These are phyloP conservation scores for Scotopteryx bipunctaria DNA, from an alignment of 2,888 invertebrate genomes.

Conservation along the genomic window DNA sequence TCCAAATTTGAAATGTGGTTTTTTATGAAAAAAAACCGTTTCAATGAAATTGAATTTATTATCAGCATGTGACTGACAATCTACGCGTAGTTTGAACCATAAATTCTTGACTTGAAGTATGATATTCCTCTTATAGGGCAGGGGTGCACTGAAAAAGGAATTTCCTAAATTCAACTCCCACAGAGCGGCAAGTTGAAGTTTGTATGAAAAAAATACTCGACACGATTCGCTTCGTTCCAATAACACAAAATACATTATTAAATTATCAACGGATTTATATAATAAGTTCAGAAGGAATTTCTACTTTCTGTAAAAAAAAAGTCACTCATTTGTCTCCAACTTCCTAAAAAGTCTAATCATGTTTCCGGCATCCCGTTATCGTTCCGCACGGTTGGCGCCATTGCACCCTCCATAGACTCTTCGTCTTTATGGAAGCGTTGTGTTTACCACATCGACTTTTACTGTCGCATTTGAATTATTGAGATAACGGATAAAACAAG, in stretches of 20 bases:
- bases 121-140: too few relatives aligned
- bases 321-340: constrained; percentile 20
- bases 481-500: constrained; percentile 35
- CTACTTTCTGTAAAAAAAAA: background rate
- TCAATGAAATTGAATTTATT: too few relatives aligned
- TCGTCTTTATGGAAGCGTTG: constrained; percentile 57
- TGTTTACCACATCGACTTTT: constrained; percentile 52
- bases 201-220: too few relatives aligned
- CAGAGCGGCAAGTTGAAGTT: too few relatives aligned
- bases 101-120: too few relatives aligned
- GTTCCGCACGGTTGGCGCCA: constrained; percentile 60
- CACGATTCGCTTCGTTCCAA: too few relatives aligned
- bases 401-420: constrained; percentile 36
- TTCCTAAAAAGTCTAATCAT: constrained; percentile 31
- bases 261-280: background rate
- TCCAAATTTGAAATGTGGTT: too few relatives aligned
- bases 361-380: constrained; percentile 37
- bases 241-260: background rate
- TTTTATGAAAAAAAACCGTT: too few relatives aligned
- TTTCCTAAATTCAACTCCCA: too few relatives aligned
- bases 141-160: too few relatives aligned
- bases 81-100: too few relatives aligned
- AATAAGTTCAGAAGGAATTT: background rate
- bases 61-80: too few relatives aligned
- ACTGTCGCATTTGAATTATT: constrained; percentile 50